Percentiles rank a stretch among this genome's conserved stretches.
Evolutionary conservation across 2,888 invertebrate genomes (phyloP).

Genomic region (Phortica okadai): DNA sequence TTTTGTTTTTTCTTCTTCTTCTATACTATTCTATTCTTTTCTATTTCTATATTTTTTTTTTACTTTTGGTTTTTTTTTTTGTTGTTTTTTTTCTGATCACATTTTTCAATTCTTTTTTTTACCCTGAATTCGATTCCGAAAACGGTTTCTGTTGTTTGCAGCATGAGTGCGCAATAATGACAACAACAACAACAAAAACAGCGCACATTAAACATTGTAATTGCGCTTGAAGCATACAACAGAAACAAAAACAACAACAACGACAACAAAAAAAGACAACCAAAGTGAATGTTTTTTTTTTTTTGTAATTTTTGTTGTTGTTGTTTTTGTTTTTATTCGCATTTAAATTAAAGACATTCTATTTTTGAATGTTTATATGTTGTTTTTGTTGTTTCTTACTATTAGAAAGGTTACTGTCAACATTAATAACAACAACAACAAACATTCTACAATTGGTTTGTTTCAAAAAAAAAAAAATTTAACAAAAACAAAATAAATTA

Average conservation of each 20-base stretch:
- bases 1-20: not conserved
- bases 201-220: not conserved
- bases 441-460: no score
- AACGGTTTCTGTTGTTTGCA: not conserved
- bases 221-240: not conserved
- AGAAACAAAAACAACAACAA: not conserved
- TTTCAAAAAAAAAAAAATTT: not conserved
- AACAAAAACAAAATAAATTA: not conserved
- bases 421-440: slow-evolving; percentile 1
- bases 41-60: no score
- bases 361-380: not conserved
- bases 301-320: not conserved
- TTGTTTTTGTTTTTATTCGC: not conserved
- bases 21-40: not conserved
- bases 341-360: slow-evolving; percentile 5
- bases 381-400: not conserved
- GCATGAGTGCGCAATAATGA: slow-evolving; percentile 10
- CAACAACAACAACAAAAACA: not conserved
- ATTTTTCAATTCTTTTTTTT: not conserved
- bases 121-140: not conserved
- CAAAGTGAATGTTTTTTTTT: slow-evolving; percentile 12
- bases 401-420: slow-evolving; percentile 1
- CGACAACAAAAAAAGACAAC: not conserved
- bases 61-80: not conserved
- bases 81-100: not conserved